These are phyloP conservation scores for Zeus faber DNA, from an alignment of 2,113 vertebrate genomes.

Conservation along the genomic window DNA sequence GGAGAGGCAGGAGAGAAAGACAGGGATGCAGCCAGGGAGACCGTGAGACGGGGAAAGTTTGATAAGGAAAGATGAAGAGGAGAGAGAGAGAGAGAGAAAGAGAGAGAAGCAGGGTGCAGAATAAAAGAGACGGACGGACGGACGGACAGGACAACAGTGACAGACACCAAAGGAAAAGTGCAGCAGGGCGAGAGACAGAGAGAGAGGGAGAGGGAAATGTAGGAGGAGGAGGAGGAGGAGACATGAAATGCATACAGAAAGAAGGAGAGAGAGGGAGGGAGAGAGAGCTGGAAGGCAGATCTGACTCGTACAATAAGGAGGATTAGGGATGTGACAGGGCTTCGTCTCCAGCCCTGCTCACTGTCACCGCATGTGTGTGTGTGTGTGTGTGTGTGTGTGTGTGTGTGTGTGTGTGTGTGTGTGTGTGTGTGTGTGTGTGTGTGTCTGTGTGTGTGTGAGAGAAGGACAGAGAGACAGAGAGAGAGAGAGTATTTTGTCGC, in stretches of 20 bases:
- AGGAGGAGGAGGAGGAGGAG: background rate
- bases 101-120: background rate
- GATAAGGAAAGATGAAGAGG: constrained; percentile 7
- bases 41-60: background rate
- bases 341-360: constrained; percentile 32
- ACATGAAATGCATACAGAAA: background rate
- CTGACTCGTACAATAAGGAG: constrained; percentile 53
- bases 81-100: constrained; percentile 18
- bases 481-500: no score
- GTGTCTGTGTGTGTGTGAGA: no score
- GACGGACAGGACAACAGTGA: background rate
- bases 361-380: constrained; percentile 20
- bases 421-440: background rate
- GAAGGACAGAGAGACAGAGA: no score
- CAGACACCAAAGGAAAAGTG: no score
- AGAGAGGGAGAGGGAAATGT: background rate
- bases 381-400: constrained; percentile 22
- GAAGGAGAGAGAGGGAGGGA: constrained; percentile 7
- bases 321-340: constrained; percentile 53
- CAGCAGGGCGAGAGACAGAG: background rate
- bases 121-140: background rate
- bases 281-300: constrained; percentile 40
- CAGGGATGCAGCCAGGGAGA: background rate
- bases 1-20: background rate
- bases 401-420: constrained; percentile 16